Percentiles rank a stretch among this genome's conserved stretches.
These are phyloP conservation scores for Pseudocheirus occidentalis DNA, from an alignment of 2,797 vertebrate species.

Conservation along the genomic window DNA sequence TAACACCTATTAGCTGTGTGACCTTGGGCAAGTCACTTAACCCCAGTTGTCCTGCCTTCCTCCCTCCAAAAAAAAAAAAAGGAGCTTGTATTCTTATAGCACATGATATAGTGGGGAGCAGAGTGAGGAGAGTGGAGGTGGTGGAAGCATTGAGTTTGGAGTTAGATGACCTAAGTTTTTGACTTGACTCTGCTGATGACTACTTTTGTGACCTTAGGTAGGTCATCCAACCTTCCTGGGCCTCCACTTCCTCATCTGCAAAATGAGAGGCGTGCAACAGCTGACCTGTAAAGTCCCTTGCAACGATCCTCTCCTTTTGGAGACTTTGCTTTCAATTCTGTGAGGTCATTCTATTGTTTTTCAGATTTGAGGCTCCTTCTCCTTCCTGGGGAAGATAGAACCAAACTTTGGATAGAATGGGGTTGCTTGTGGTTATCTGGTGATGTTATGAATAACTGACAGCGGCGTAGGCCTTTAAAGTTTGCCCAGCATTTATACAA, in stretches of 20 bases:
- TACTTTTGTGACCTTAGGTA: not conserved
- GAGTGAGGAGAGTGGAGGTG: no score
- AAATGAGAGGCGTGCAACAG: not conserved
- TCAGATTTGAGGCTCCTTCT: not conserved
- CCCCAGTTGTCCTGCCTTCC: no score
- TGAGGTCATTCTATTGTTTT: not conserved
- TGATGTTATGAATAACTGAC: not conserved
- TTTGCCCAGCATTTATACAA: not conserved
- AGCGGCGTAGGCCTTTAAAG: not conserved
- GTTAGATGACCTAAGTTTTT: not conserved
- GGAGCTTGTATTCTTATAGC: not conserved
- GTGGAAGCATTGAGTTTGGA: not conserved
- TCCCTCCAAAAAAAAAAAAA: not conserved
- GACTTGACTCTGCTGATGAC: not conserved
- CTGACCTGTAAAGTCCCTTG: not conserved
- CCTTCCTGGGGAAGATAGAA: not conserved
- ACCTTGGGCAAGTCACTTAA: no score
- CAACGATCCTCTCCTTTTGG: not conserved
- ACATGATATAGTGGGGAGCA: not conserved
- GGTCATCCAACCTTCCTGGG: not conserved
- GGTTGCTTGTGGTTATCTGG: not conserved
- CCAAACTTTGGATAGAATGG: not conserved
- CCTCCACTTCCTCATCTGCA: not conserved
- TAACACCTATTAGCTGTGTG: no score
- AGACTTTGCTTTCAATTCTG: not conserved